Evolutionary conservation across 2,113 vertebrate genomes (phyloP), one percentile per base, ranked within the genome.

Genomic region (Rhegmatorhina hoffmannsi): DNA sequence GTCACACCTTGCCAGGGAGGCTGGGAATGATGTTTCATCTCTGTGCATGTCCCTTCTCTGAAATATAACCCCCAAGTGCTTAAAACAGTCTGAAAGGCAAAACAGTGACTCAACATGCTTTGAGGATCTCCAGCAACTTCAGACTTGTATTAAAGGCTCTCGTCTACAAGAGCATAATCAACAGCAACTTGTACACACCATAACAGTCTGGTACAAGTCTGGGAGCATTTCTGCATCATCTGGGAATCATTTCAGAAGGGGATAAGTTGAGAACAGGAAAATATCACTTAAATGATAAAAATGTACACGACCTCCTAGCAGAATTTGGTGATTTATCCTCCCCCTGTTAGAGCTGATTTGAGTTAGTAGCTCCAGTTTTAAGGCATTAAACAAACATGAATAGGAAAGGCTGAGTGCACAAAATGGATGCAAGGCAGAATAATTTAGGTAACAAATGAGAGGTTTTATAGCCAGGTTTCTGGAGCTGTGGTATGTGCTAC

Each of bases 121-220:
- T 62, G 70, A 79, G 79, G 70, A 56, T 77, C 79, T 82, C 49
- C 78, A 79, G 69, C 62, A 87, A 34, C 78, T 87, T 75, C 87
- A 87, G 70, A 25, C 74, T 92, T 74, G 47, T 50, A 31, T 89
- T 89, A 84, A 91, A 95, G 43, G 58, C 66, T 91, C 84, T 75
- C 63, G 55, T 87, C 74, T 91, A 50, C 90, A 86, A 77, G 8
- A 91, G 49, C 52, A 59, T 89, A 84, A 89, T 74, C 74, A 36
- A 31, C 69, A 84, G 59, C 73, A 84, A 47, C 81, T 78, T 89
- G 58, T 75, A 47, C 46, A 25, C 69, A 86, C 47, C 5, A 1
- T 59, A 67, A 87, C 44, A 67, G 56, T 62, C 79, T 90, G 84
- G 60, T 53, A 77, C 40, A 38, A 80, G 75, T 63, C 80, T 75